phyloP scores from a whole-genome alignment of 2,888 invertebrate genomes.

The Oxyteleia sp. region DNA sequence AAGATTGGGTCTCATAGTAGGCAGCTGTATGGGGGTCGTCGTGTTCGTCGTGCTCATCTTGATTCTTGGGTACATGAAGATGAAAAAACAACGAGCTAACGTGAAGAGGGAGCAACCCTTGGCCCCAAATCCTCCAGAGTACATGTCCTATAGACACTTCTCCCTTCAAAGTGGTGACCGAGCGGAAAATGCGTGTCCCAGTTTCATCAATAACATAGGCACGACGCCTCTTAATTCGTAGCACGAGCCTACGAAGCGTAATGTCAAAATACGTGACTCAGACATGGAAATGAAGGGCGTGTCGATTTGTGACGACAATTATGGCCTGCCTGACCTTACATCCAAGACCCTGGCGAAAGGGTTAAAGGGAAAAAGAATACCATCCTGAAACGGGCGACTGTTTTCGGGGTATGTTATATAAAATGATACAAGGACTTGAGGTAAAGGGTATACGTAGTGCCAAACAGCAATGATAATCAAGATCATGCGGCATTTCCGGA shows the following conservation, averaged over 20 bases:
- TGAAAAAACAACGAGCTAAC: constrained; percentile 93
- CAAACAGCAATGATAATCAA: constrained; percentile 72
- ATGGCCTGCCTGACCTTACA: constrained; percentile 55
- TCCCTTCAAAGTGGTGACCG: constrained; percentile 91
- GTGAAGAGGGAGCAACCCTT: constrained; percentile 91
- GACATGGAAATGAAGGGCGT: constrained; percentile 84
- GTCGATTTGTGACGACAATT: constrained; percentile 77
- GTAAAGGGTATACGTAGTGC: constrained; percentile 47
- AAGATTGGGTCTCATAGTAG: constrained; percentile 94
- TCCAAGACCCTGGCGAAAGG: constrained; percentile 58
- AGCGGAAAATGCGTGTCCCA: constrained; percentile 85
- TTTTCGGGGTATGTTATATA: constrained; percentile 69
- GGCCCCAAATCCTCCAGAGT: constrained; percentile 91
- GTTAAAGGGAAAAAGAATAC: constrained; percentile 55
- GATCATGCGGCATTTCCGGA: constrained; percentile 22
- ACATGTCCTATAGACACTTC: constrained; percentile 93
- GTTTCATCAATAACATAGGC: constrained; percentile 86
- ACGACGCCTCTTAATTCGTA: constrained; percentile 85
- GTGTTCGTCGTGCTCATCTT: constrained; percentile 95
- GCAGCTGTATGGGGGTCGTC: constrained; percentile 95
- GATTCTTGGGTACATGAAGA: constrained; percentile 94
- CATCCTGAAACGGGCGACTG: constrained; percentile 58
- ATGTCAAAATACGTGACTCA: constrained; percentile 77
- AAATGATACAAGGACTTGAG: constrained; percentile 36
- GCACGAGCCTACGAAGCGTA: constrained; percentile 81